Conservation (phyloP, 2,797 vertebrate genomes). For the Pterois miles region DNA sequence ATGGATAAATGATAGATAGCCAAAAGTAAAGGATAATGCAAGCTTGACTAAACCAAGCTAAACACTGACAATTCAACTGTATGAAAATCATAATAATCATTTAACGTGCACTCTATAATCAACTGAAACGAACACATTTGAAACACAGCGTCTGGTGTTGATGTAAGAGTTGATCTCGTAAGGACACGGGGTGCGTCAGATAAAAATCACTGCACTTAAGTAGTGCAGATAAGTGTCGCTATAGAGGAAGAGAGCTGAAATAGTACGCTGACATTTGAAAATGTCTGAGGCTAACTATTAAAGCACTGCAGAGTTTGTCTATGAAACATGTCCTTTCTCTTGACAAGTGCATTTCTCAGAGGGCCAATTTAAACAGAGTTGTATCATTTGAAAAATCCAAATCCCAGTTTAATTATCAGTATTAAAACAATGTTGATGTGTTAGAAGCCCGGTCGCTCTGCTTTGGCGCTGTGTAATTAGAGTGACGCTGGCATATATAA, state of each 20-base stretch:
- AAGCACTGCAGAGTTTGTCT: conserved; percentile 24
- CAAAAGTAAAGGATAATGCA: background rate
- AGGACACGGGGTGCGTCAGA: background rate
- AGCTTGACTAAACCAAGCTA: background rate
- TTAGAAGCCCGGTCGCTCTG: background rate
- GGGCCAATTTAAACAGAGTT: conserved; percentile 11
- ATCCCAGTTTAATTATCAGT: background rate
- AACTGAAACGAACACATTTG: background rate
- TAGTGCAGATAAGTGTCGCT: conserved; percentile 11
- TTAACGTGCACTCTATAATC: background rate
- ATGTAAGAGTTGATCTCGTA: conserved; percentile 1
- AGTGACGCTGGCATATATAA: conserved; percentile 35
- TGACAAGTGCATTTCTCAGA: conserved; percentile 16
- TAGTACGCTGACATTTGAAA: conserved; percentile 51
- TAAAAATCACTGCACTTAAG: background rate
- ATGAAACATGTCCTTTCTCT: conserved; percentile 23
- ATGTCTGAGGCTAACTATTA: conserved; percentile 53
- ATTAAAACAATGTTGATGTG: background rate
- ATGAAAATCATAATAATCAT: background rate
- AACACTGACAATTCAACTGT: background rate
- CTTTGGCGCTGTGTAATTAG: conserved; percentile 36
- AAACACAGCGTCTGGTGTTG: background rate
- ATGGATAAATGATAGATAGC: background rate
- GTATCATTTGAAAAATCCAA: background rate
- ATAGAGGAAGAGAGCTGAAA: conserved; percentile 12